phyloP scores from a whole-genome alignment of 2,888 invertebrate species.

The Psococerastis gibbosa region DNA sequence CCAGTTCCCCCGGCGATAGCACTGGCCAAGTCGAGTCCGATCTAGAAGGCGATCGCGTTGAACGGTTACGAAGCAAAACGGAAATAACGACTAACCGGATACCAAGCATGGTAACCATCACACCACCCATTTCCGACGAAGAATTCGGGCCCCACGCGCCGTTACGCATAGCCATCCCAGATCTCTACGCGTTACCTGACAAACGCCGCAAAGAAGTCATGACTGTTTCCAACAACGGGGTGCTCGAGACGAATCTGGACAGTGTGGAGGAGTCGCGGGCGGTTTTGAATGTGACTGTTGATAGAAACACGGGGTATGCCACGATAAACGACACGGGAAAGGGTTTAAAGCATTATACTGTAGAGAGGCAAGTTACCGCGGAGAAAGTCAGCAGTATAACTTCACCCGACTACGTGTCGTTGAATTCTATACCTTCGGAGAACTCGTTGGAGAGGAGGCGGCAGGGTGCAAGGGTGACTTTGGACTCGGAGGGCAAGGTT shows the following conservation, averaged over 20 bases:
- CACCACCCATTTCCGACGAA: slow-evolving; percentile 73
- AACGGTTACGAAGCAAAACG: slow-evolving; percentile 68
- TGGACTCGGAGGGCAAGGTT: slow-evolving; percentile 74
- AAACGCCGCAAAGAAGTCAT: background rate
- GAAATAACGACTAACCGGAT: slow-evolving; percentile 72
- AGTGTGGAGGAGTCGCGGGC: background rate
- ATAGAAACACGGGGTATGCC: slow-evolving; percentile 12
- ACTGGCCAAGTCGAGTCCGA: slow-evolving; percentile 41
- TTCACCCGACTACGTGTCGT: slow-evolving; percentile 48
- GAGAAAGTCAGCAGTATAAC: background rate
- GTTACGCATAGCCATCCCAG: slow-evolving; percentile 1
- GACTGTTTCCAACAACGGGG: slow-evolving; percentile 3
- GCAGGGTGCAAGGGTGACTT: slow-evolving; percentile 57
- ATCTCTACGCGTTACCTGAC: slow-evolving; percentile 6
- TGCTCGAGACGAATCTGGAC: slow-evolving; percentile 6
- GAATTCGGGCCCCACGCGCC: slow-evolving; percentile 34
- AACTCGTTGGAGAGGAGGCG: slow-evolving; percentile 34
- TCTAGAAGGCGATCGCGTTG: slow-evolving; percentile 71
- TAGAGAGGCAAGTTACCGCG: slow-evolving; percentile 17
- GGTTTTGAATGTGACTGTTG: background rate
- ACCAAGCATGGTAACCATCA: slow-evolving; percentile 83
- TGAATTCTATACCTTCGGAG: slow-evolving; percentile 53
- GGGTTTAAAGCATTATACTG: slow-evolving; percentile 20
- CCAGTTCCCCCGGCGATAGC: slow-evolving; percentile 4
- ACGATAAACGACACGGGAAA: slow-evolving; percentile 19